Percentiles rank a stretch among this genome's conserved stretches.
Evolutionary conservation across 2,113 vertebrate species (phyloP).

Genomic region (Platichthys flesus): DNA sequence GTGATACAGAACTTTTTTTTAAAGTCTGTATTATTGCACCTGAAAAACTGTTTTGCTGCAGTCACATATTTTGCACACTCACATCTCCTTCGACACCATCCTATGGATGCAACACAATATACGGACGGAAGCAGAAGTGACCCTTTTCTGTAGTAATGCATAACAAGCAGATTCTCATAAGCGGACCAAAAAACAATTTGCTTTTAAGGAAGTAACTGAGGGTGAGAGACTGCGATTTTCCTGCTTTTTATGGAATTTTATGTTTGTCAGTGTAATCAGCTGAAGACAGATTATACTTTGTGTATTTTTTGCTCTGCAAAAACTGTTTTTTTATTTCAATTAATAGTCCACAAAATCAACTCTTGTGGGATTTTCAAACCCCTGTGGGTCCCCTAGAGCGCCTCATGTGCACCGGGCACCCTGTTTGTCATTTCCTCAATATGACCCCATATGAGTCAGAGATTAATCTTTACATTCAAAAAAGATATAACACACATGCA

Average conservation of each 20-base stretch:
- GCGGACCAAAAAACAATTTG: not conserved
- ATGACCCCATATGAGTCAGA: no score
- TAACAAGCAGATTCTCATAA: not conserved
- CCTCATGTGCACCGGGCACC: no score
- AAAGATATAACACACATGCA: not conserved
- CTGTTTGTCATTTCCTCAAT: no score
- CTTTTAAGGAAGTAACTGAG: not conserved
- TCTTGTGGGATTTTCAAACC: no score
- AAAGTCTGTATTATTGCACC: not conserved
- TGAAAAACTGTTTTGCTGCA: not conserved
- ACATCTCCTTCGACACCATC: not conserved
- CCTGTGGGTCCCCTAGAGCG: not conserved
- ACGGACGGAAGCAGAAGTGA: not conserved
- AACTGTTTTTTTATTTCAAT: no score
- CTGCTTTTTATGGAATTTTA: not conserved
- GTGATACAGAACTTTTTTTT: not conserved
- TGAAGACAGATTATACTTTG: not conserved
- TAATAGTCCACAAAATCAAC: no score
- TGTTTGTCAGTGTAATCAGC: not conserved
- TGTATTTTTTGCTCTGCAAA: no score
- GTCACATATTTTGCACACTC: not conserved
- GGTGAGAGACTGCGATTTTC: not conserved
- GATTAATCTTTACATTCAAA: not conserved
- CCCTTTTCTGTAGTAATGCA: not conserved
- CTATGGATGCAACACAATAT: not conserved